These are phyloP conservation scores for Ivindomyrus marchei DNA, from an alignment of 2,113 vertebrate species.

Conservation along the genomic window DNA sequence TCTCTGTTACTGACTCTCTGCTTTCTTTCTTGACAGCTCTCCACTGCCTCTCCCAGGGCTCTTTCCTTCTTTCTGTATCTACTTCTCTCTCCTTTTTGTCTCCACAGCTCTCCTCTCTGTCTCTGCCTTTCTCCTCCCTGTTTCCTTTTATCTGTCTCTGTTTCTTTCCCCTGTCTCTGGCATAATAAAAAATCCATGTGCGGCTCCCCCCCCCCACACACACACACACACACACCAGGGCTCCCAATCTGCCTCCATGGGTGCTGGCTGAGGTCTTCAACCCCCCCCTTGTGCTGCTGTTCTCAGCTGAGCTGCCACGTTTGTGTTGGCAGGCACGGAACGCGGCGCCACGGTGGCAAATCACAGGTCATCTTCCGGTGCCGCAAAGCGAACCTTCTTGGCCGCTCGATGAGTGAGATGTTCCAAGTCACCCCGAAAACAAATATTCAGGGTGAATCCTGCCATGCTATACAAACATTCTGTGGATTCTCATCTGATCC, in stretches of 20 bases:
- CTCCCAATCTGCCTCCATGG: neutral
- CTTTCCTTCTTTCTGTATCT: neutral
- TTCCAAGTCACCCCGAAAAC: neutral
- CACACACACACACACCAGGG: neutral
- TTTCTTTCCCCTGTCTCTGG: neutral
- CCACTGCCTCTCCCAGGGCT: neutral
- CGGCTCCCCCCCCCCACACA: neutral
- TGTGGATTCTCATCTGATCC: neutral
- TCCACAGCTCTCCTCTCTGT: slow-evolving; percentile 13
- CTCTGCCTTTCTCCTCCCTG: slow-evolving; percentile 25
- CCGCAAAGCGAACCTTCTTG: neutral
- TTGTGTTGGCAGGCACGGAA: neutral
- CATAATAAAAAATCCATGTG: neutral
- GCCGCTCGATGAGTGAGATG: neutral
- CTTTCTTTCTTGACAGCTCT: neutral
- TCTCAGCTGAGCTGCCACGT: no score
- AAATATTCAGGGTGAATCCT: neutral
- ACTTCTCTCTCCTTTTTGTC: slow-evolving; percentile 17
- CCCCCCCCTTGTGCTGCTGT: neutral
- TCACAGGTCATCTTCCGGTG: neutral
- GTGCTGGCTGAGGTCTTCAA: neutral
- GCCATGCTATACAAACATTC: neutral
- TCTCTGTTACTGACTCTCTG: neutral
- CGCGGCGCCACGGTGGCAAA: neutral
- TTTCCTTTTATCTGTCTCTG: neutral